phyloP scores from a whole-genome alignment of 1,140 invertebrate species.

The Sinonovacula constricta region DNA sequence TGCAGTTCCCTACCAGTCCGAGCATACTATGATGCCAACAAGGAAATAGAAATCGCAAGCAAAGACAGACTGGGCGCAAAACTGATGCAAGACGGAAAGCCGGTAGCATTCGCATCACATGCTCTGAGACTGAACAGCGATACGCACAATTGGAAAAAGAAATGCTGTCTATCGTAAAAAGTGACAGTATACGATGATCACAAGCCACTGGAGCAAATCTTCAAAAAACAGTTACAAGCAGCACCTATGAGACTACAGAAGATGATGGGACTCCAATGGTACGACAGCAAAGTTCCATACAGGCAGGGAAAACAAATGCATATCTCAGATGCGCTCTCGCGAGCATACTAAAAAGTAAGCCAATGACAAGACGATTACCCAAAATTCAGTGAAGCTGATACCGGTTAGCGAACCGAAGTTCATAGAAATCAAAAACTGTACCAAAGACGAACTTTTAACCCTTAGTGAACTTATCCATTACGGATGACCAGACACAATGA shows the following conservation, averaged over 20 bases:
- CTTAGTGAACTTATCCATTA: constrained; percentile 10
- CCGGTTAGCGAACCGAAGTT: constrained; percentile 27
- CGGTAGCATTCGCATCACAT: constrained; percentile 77
- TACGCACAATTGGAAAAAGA: constrained; percentile 80
- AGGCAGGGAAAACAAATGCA: constrained; percentile 73
- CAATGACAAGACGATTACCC: too few species aligned
- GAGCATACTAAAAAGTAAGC: constrained; percentile 28
- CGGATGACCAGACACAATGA: constrained; percentile 28
- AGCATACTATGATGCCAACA: constrained; percentile 32
- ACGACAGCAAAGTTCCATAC: constrained; percentile 77
- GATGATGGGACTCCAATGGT: constrained; percentile 75
- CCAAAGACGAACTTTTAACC: constrained; percentile 78
- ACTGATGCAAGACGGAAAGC: constrained; percentile 62
- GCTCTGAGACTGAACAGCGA: constrained; percentile 75
- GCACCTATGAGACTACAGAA: constrained; percentile 74
- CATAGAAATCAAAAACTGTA: constrained; percentile 12
- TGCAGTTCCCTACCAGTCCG: constrained; percentile 34
- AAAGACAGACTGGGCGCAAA: constrained; percentile 35
- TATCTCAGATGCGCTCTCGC: constrained; percentile 70
- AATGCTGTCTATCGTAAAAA: constrained; percentile 77
- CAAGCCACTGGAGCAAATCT: constrained; percentile 75
- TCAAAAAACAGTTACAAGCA: constrained; percentile 76
- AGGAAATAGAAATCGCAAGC: constrained; percentile 13
- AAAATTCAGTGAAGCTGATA: neutral
- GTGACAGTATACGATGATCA: constrained; percentile 67